Evolutionary conservation across 2,797 vertebrate genomes (phyloP).

Genomic region (Ctenopoma multispine): DNA sequence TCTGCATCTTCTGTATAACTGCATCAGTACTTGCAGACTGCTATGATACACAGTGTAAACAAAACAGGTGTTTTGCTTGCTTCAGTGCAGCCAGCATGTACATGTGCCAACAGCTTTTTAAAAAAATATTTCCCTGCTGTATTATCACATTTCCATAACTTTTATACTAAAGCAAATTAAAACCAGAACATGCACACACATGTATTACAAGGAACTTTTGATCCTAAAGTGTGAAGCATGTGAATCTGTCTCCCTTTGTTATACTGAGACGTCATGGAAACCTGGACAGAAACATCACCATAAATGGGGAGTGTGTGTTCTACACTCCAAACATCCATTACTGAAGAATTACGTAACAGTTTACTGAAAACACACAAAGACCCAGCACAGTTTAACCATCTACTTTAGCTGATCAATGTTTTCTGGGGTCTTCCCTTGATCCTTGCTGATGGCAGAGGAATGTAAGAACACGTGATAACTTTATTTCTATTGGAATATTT

Average conservation of each 20-base stretch:
- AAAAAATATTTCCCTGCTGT: conserved; percentile 20
- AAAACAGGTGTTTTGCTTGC: neutral
- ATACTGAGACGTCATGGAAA: conserved; percentile 61
- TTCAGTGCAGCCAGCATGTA: neutral
- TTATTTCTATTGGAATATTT: neutral
- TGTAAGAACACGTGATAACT: neutral
- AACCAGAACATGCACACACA: neutral
- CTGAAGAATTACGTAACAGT: conserved; percentile 54
- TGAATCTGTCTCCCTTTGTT: conserved; percentile 11
- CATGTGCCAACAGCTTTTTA: neutral
- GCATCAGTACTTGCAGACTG: neutral
- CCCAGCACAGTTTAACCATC: conserved; percentile 11
- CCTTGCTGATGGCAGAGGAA: conserved; percentile 5
- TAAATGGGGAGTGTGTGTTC: conserved; percentile 67
- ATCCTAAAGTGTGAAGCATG: conserved; percentile 24
- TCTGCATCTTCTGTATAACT: neutral
- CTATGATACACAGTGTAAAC: neutral
- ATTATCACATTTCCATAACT: neutral
- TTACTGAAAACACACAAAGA: conserved; percentile 58
- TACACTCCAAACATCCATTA: conserved; percentile 34
- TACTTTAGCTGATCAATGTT: neutral
- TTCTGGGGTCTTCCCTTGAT: conserved; percentile 9
- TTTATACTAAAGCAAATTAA: neutral
- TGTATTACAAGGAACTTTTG: neutral
- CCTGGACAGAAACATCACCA: conserved; percentile 56